These are phyloP conservation scores for Oophaga sylvatica DNA, from an alignment of 2,797 vertebrate genomes.

Conservation along the genomic window DNA sequence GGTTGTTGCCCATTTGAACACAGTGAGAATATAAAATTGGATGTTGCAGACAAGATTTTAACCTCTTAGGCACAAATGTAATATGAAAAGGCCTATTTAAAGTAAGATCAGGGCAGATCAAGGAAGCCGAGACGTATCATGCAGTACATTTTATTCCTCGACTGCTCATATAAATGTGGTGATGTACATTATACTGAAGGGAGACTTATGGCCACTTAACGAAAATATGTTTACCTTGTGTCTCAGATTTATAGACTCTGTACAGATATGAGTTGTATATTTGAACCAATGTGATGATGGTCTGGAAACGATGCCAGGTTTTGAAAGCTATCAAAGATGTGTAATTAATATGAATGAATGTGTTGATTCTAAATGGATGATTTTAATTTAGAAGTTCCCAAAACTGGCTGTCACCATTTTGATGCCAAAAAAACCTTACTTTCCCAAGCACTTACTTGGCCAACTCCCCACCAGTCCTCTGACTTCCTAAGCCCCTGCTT, in stretches of 20 bases:
- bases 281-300: background rate
- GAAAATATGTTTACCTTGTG: background rate
- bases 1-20: constrained; percentile 49
- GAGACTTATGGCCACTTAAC: background rate
- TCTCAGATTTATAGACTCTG: background rate
- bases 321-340: background rate
- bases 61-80: constrained; percentile 21
- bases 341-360: background rate
- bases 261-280: background rate
- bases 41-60: constrained; percentile 36
- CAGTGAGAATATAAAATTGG: constrained; percentile 47
- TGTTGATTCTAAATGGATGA: too few species aligned
- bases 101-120: background rate
- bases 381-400: too few species aligned
- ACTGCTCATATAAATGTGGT: background rate
- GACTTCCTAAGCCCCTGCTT: too few species aligned
- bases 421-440: too few species aligned
- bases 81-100: background rate
- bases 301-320: background rate
- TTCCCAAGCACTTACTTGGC: too few species aligned
- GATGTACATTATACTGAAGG: background rate
- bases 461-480: too few species aligned
- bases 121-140: background rate
- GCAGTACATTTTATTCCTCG: background rate
- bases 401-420: too few species aligned